Percentiles rank a stretch among this genome's conserved stretches.
Evolutionary conservation across 2,797 vertebrate species (phyloP).

Genomic region (Decapterus maruadsi): DNA sequence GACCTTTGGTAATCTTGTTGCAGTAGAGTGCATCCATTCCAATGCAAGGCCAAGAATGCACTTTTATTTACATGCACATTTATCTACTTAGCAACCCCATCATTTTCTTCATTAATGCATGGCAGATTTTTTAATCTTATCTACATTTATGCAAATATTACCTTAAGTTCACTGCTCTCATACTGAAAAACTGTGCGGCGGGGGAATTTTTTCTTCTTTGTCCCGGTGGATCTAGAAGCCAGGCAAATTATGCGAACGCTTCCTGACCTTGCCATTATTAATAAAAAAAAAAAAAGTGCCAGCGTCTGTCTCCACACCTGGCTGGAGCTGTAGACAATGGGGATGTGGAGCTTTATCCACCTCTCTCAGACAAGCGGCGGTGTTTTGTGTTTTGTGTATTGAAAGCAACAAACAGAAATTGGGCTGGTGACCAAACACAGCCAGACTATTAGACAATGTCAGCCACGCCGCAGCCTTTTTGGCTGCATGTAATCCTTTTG

Average conservation of each 20-base stretch:
- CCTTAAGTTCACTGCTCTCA: constrained; percentile 56
- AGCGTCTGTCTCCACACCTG: constrained; percentile 65
- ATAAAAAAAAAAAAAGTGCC: constrained; percentile 27
- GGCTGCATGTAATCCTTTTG: constrained; percentile 60
- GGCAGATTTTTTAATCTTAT: constrained; percentile 79
- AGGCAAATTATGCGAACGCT: constrained; percentile 33
- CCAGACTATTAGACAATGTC: constrained; percentile 52
- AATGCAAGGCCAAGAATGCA: constrained; percentile 84
- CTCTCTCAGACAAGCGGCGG: constrained; percentile 35
- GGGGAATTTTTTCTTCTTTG: constrained; percentile 4
- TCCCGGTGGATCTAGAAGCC: constrained; percentile 39
- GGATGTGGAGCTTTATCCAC: constrained; percentile 28
- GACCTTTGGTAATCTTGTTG: constrained; percentile 73
- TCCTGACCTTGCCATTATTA: constrained; percentile 53
- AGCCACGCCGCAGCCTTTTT: constrained; percentile 52
- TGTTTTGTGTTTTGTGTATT: constrained; percentile 50
- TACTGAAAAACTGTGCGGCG: constrained; percentile 44
- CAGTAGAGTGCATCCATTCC: constrained; percentile 82
- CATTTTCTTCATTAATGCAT: constrained; percentile 85
- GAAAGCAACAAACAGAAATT: constrained; percentile 55
- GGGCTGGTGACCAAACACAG: constrained; percentile 55
- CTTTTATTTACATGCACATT: constrained; percentile 85
- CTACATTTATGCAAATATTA: constrained; percentile 70
- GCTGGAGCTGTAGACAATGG: constrained; percentile 54
- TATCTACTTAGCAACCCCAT: constrained; percentile 80